Percentiles rank a stretch among this genome's conserved stretches.
Evolutionary conservation across 2,888 invertebrate genomes (phyloP).

Genomic region (Leptinotarsa juncta): DNA sequence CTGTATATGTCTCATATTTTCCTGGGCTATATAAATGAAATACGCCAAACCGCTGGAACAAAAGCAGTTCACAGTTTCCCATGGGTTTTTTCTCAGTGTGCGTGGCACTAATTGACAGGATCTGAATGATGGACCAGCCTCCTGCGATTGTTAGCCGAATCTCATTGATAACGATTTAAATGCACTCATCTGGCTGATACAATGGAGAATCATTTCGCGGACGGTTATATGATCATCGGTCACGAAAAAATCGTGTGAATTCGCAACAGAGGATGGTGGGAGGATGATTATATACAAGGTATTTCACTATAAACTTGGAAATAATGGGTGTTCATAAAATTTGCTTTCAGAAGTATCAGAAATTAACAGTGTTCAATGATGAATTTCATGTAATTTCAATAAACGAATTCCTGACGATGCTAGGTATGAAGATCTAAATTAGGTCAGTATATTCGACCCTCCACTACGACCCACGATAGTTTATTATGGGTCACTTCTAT

Average conservation of each 20-base stretch:
- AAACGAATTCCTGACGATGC: too few relatives aligned
- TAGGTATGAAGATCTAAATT: too few relatives aligned
- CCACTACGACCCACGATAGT: too few relatives aligned
- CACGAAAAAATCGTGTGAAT: constrained; percentile 20
- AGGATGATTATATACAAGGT: neutral
- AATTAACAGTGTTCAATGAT: too few relatives aligned
- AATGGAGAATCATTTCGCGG: constrained; percentile 39
- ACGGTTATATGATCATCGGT: constrained; percentile 9
- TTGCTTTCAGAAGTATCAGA: too few relatives aligned
- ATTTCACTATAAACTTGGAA: too few relatives aligned
- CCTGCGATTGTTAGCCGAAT: constrained; percentile 40
- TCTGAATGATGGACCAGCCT: constrained; percentile 40
- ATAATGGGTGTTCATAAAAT: too few relatives aligned
- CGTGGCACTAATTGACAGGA: constrained; percentile 44
- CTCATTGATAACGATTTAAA: constrained; percentile 39
- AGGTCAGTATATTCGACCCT: too few relatives aligned
- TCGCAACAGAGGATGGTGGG: neutral
- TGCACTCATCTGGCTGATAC: constrained; percentile 37
- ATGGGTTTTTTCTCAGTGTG: constrained; percentile 39
- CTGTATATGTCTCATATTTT: neutral
- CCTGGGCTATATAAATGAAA: neutral
- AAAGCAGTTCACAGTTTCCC: constrained; percentile 29
- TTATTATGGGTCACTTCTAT: too few relatives aligned
- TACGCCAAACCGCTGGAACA: constrained; percentile 7
- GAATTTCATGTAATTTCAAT: too few relatives aligned